A percentile compares a stretch with the other conserved stretches of the same genome.
These are phyloP conservation scores for Drosophila parabipectinata DNA, from an alignment of 1,140 invertebrate species.

Conservation along the genomic window DNA sequence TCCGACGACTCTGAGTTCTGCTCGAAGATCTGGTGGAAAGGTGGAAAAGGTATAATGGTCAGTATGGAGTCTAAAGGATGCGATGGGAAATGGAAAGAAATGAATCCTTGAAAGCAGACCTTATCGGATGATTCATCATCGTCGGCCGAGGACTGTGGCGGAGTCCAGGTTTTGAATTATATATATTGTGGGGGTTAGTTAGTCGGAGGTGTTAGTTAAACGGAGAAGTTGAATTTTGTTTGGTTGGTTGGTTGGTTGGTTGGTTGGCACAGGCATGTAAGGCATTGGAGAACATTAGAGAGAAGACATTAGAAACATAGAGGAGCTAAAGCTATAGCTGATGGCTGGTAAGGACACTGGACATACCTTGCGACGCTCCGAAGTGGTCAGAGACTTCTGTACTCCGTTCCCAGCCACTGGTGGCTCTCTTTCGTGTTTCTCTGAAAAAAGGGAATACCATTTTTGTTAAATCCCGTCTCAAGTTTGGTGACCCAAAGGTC, in stretches of 20 bases:
- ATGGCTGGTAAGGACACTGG: no score
- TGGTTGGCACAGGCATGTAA: slow-evolving; percentile 53
- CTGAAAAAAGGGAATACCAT: slow-evolving; percentile 19
- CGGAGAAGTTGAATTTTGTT: slow-evolving; percentile 50
- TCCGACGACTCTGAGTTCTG: slow-evolving; percentile 82
- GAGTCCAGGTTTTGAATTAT: slow-evolving; percentile 40
- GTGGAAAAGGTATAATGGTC: no score
- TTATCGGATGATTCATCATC: slow-evolving; percentile 83
- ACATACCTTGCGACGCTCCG: slow-evolving; percentile 87
- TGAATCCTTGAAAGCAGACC: slow-evolving; percentile 58
- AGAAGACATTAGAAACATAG: no score
- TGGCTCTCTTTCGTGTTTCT: slow-evolving; percentile 50
- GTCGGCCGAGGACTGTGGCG: slow-evolving; percentile 76
- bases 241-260: slow-evolving; percentile 7
- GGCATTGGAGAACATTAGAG: slow-evolving; percentile 11
- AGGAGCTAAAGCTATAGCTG: background rate
- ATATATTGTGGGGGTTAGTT: slow-evolving; percentile 27
- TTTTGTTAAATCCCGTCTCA: background rate
- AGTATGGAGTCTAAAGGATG: no score
- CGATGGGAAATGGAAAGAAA: background rate
- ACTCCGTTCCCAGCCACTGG: slow-evolving; percentile 59
- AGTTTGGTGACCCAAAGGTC: background rate
- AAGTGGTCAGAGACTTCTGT: slow-evolving; percentile 90
- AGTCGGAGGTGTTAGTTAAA: slow-evolving; percentile 26
- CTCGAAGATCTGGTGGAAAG: slow-evolving; percentile 69